Evolutionary conservation across 1,140 invertebrate species (phyloP), one percentile per base, ranked within the genome.

Genomic region (Triops cancriformis): DNA sequence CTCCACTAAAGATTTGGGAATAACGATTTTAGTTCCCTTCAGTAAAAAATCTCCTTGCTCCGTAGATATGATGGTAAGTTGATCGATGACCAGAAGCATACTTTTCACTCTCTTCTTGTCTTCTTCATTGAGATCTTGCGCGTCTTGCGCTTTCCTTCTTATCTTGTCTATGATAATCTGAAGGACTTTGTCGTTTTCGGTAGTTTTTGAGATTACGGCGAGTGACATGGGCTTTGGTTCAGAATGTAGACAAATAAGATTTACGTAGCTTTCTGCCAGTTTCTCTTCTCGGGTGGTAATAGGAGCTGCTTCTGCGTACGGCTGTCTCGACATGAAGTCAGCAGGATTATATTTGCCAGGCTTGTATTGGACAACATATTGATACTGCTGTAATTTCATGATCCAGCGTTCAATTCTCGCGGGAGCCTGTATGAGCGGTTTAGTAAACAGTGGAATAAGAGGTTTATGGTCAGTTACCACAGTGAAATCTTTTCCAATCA

Each of bases 321-420:
- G 76, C n/a, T 80, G 81, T 18, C 79, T 41, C 42, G 80, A 82
- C 12, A 83, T 80, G 9, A 64, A 27, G 27, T 80, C 79, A 18
- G 84, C 74, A 11, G 82, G 82, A 75, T 84, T 84, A 74, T n/a
- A n/a, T n/a, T n/a, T n/a, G n/a, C n/a, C n/a, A n/a, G n/a, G n/a
- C n/a, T n/a, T n/a, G n/a, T n/a, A n/a, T n/a, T n/a, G n/a, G n/a
- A n/a, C n/a, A n/a, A n/a, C n/a, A n/a, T n/a, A n/a, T n/a, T n/a
- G n/a, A n/a, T n/a, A n/a, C n/a, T n/a, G n/a, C n/a, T n/a, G n/a
- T n/a, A n/a, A n/a, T n/a, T n/a, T n/a, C n/a, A 88, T 76, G 18
- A 85, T 45, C 83, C 87, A 85, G 18, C 83, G 75, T 80, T 87
- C 83, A 41, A 88, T 79, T 76, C 86, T 77, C 11, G 82, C 79